Evolutionary conservation across 30 jellyfish, hydroid and myxozoan species (phyloP).

Genomic region (Turritopsis rubra): DNA sequence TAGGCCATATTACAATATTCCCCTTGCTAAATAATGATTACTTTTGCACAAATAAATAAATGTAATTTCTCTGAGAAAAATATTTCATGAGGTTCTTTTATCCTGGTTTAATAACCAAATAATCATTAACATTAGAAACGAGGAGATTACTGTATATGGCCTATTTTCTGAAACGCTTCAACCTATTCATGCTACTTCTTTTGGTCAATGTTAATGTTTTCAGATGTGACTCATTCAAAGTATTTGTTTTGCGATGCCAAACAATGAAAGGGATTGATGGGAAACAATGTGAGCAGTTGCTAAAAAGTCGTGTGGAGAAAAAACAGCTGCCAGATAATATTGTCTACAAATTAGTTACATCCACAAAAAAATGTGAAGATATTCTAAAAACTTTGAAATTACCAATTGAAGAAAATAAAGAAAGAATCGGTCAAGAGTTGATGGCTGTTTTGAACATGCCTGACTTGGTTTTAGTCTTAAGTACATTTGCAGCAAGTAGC

Average conservation of each 20-base stretch:
- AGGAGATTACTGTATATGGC: no score
- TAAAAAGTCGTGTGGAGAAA: not conserved
- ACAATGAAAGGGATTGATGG: conserved; percentile 15
- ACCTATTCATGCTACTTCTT: no score
- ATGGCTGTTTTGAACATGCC: conserved; percentile 37
- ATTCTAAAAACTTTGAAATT: conserved; percentile 16
- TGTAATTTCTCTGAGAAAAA: no score
- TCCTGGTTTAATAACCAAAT: no score
- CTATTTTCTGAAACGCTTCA: no score
- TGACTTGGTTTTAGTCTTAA: conserved; percentile 51
- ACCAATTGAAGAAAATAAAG: conserved; percentile 65
- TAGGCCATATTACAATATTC: no score
- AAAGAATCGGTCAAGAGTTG: conserved; percentile 52
- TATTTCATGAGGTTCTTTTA: no score
- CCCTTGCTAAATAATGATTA: no score
- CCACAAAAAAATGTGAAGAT: conserved; percentile 12
- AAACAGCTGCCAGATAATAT: conserved; percentile 6
- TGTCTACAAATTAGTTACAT: not conserved
- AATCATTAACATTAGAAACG: no score
- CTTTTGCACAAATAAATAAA: no score
- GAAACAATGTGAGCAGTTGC: conserved; percentile 13
- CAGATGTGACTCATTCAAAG: conserved; percentile 20
- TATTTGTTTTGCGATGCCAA: conserved; percentile 21
- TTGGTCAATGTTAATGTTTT: no score
- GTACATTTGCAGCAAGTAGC: conserved; percentile 47